Evolutionary conservation across 2,113 vertebrate species (phyloP).

Genomic region (Euleptes europaea): DNA sequence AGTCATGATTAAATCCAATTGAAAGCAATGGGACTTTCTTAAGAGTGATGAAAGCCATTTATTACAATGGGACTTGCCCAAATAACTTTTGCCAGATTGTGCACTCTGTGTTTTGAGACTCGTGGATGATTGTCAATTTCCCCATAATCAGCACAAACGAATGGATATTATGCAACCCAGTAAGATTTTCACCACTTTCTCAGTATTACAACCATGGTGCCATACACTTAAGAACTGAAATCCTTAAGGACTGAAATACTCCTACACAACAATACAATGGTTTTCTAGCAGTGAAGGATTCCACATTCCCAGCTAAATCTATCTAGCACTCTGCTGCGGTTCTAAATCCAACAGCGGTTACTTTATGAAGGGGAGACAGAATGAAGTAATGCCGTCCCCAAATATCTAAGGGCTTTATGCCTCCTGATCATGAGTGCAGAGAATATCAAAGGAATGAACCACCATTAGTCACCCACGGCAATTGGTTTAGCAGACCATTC

Average conservation of each 20-base stretch:
- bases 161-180: neutral
- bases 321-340: neutral
- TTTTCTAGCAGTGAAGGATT: neutral
- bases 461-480: neutral
- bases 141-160: neutral
- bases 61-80: neutral
- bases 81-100: neutral
- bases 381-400: neutral
- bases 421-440: neutral
- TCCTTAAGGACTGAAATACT: neutral
- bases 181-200: neutral
- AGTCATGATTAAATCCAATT: neutral
- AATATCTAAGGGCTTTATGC: neutral
- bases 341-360: conserved; percentile 7
- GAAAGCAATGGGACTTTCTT: neutral
- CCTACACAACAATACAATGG: neutral
- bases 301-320: neutral
- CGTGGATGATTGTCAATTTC: neutral
- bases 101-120: neutral
- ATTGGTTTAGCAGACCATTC: conserved; percentile 4
- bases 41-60: neutral
- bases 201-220: neutral
- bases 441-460: neutral
- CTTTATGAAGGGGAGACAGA: neutral
- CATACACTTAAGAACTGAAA: neutral